phyloP scores from a whole-genome alignment of 2,113 vertebrate species.

The Notarius quadriscutis region DNA sequence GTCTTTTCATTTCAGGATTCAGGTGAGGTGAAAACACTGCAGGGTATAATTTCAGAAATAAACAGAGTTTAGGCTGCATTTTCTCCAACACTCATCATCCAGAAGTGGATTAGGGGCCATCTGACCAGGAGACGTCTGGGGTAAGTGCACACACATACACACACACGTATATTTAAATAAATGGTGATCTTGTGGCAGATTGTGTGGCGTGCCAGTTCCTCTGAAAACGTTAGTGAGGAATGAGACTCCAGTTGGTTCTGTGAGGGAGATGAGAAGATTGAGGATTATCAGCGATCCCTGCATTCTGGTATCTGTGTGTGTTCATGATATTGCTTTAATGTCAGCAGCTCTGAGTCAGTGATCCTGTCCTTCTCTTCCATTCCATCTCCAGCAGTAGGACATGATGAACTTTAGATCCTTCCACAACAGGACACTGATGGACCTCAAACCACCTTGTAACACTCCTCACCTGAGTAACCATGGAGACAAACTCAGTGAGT shows the following conservation, averaged over 20 bases:
- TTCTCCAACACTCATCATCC: constrained; percentile 74
- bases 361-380: not conserved
- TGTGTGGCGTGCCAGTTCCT: not conserved
- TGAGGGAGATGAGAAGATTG: not conserved
- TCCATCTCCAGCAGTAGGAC: constrained; percentile 16
- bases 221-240: not conserved
- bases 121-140: constrained; percentile 68
- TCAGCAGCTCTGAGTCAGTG: not conserved
- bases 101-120: constrained; percentile 74
- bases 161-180: not conserved
- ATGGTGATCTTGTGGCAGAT: not conserved
- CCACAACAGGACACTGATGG: not conserved
- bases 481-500: not conserved
- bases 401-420: not conserved
- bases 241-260: not conserved
- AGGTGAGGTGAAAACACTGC: constrained; percentile 65
- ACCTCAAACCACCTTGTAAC: constrained; percentile 30
- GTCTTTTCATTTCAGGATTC: constrained; percentile 57
- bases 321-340: not conserved
- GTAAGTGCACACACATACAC: constrained; percentile 50
- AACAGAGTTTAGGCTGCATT: constrained; percentile 69
- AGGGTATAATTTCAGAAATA: constrained; percentile 66
- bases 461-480: constrained; percentile 19
- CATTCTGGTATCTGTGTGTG: constrained; percentile 9
- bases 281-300: not conserved